Evolutionary conservation across 1,140 invertebrate species (phyloP).

Genomic region (Pissodes strobi): DNA sequence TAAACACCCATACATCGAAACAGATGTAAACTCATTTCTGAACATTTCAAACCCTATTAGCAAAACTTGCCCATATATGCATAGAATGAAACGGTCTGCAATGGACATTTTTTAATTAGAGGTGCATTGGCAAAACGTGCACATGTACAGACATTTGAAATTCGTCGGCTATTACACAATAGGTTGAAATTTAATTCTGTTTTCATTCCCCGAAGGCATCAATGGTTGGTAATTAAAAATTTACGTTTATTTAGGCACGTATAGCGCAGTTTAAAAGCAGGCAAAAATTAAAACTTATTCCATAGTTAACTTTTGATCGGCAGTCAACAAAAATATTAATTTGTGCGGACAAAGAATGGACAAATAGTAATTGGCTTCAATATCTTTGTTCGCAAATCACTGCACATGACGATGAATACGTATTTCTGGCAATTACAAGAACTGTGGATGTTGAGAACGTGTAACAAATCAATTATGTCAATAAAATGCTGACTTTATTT

Average conservation of each 20-base stretch:
- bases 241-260: slow-evolving; percentile 49
- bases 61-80: neutral
- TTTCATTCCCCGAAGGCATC: slow-evolving; percentile 48
- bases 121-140: slow-evolving; percentile 37
- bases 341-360: neutral
- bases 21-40: neutral
- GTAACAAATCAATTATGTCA: neutral
- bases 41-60: slow-evolving; percentile 20
- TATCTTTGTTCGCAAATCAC: neutral
- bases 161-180: slow-evolving; percentile 47
- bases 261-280: slow-evolving; percentile 24
- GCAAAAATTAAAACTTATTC: slow-evolving; percentile 47
- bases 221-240: slow-evolving; percentile 51
- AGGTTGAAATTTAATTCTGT: slow-evolving; percentile 50
- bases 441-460: neutral
- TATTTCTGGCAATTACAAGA: slow-evolving; percentile 1
- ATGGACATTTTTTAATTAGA: slow-evolving; percentile 48
- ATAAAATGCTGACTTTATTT: too few species aligned
- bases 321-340: slow-evolving; percentile 39
- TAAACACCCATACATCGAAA: too few species aligned
- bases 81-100: slow-evolving; percentile 36
- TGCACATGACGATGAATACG: neutral
- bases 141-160: slow-evolving; percentile 45
- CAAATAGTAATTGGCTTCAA: slow-evolving; percentile 2
- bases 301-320: slow-evolving; percentile 44